phyloP scores from a whole-genome alignment of 2,888 invertebrate genomes.

The Drosophila mulleri region DNA sequence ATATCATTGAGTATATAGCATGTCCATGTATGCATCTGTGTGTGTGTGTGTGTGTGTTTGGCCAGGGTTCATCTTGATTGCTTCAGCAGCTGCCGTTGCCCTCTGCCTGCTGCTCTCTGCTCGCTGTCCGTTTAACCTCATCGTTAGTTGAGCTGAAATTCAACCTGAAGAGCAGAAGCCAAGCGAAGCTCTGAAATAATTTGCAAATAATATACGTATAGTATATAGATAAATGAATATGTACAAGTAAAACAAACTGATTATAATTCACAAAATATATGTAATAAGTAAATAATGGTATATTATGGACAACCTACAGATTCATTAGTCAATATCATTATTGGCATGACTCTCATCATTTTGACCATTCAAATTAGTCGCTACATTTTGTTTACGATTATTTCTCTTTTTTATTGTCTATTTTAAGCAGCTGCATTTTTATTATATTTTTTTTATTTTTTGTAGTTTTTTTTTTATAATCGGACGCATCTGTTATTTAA shows the following conservation, averaged over 20 bases:
- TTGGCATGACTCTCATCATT: slow-evolving; percentile 15
- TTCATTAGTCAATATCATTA: slow-evolving; percentile 40
- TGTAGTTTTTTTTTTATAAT: slow-evolving; percentile 23
- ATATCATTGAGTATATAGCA: slow-evolving; percentile 26
- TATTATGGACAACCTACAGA: background rate
- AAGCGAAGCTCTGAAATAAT: slow-evolving; percentile 35
- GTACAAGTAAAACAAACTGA: background rate
- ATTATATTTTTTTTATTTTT: slow-evolving; percentile 29
- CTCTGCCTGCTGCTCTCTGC: slow-evolving; percentile 26
- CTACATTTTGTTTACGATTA: slow-evolving; percentile 27
- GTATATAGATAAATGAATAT: background rate
- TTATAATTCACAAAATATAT: background rate
- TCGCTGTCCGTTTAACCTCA: slow-evolving; percentile 42
- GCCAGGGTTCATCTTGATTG: slow-evolving; percentile 71
- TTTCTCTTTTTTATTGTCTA: slow-evolving; percentile 5
- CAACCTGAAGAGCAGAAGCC: slow-evolving; percentile 20
- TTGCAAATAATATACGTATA: slow-evolving; percentile 8
- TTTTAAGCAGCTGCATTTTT: slow-evolving; percentile 14
- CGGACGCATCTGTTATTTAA: slow-evolving; percentile 46
- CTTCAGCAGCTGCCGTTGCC: slow-evolving; percentile 58
- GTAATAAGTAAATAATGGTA: background rate
- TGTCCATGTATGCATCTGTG: slow-evolving; percentile 5
- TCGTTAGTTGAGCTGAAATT: slow-evolving; percentile 37
- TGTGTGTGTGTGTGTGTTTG: slow-evolving; percentile 28
- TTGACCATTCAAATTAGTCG: slow-evolving; percentile 34